Base-by-base conservation (phyloP, 2,113 vertebrate genomes). In the Taxidea taxus region DNA sequence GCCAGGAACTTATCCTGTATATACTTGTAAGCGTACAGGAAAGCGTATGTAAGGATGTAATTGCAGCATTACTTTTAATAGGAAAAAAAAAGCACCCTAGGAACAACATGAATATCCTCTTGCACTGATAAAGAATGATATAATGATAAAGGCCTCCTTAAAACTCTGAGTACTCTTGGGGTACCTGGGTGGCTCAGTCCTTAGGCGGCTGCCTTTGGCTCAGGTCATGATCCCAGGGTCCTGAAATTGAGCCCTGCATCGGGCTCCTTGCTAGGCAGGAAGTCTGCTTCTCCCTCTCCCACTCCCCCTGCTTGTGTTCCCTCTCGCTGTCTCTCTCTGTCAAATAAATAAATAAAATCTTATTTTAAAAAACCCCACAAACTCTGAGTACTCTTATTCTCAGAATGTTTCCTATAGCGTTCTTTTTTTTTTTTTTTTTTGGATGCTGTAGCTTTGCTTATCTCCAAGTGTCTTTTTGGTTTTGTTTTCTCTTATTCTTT, bases 341-440 rank as follows among this genome's bases (percentile, higher is more conserved):
- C 51, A 54, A 54, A 54, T 54, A 54, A 54, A 54, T 54, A 54
- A 54, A 54, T 54, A 54, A 18, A 54, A 54, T 54, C 51, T 54
- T 54, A 54, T 54, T 54, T 2, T 1, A 18, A 54, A 54, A 51
- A 54, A 54, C 6, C 5, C 51, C 51, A 54, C 51, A 77, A 86
- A 90, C 39, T 95, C 16, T 87, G 39, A 29, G 87, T 91, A 68
- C 95, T 83, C 7, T 92, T 95, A 7, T 93, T 95, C 15, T 82
- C 16, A 92, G 13, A 91, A 39, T 84, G 13, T 87, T 96, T 88
- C n/a, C n/a, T 92, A 3, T 1, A 58, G 18, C n/a, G n/a, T 66
- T 84, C 6, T 87, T 11, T 74, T 91, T 64, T 75, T 3, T 84
- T 14, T 97, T 94, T 94, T 97, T 96, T 94, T n/a, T 44, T 96